phyloP scores from a whole-genome alignment of 2,797 vertebrate genomes.

The Sebastiscus tertius region DNA sequence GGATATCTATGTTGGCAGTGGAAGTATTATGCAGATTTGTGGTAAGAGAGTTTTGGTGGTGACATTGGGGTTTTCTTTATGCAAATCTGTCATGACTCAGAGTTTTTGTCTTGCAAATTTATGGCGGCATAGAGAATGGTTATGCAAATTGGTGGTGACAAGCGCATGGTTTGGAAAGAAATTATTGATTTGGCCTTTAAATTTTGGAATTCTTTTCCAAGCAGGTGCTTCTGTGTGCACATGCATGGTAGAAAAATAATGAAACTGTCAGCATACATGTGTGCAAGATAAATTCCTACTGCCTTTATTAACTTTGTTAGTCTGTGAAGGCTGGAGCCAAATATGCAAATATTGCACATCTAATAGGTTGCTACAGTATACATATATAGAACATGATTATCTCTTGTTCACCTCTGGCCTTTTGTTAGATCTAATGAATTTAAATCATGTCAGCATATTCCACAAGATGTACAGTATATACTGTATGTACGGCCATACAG shows the following conservation, averaged over 20 bases:
- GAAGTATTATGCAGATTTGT: slow-evolving; percentile 15
- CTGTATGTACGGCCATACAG: neutral
- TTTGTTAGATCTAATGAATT: slow-evolving; percentile 15
- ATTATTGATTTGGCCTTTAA: slow-evolving; percentile 23
- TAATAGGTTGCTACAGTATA: neutral
- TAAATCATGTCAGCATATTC: slow-evolving; percentile 5
- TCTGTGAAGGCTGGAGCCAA: slow-evolving; percentile 8
- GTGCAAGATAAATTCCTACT: slow-evolving; percentile 1
- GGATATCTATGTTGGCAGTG: neutral
- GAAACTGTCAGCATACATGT: neutral
- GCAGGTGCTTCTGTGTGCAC: neutral
- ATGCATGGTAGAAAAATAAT: neutral
- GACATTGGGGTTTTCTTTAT: neutral
- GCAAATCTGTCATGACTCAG: slow-evolving; percentile 2
- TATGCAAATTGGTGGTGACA: slow-evolving; percentile 21
- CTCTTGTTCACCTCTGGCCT: slow-evolving; percentile 8
- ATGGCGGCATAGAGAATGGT: neutral
- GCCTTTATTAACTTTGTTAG: slow-evolving; percentile 22
- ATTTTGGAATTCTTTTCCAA: neutral
- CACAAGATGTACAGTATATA: neutral
- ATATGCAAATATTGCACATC: slow-evolving; percentile 27
- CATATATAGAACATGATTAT: slow-evolving; percentile 13
- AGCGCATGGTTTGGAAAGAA: neutral
- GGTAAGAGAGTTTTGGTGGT: slow-evolving; percentile 11
- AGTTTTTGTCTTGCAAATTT: slow-evolving; percentile 12